Evolutionary conservation across 2,888 invertebrate species (phyloP).

Genomic region (Orthosia cruda): DNA sequence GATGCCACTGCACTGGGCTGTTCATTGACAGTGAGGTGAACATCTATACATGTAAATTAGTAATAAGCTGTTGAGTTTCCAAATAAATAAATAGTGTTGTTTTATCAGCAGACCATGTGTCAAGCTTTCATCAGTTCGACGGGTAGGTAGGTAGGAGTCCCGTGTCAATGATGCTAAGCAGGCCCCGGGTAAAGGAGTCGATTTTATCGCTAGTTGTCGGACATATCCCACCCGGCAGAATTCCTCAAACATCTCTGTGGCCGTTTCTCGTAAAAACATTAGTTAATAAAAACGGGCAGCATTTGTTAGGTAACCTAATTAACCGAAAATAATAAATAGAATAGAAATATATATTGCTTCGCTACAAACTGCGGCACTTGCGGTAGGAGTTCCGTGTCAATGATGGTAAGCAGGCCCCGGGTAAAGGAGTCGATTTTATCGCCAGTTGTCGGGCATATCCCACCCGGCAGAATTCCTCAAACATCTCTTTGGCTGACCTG

Average conservation of each 20-base stretch:
- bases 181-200: not conserved
- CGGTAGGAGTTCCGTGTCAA: no score
- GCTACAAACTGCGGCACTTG: slow-evolving; percentile 34
- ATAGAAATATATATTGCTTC: slow-evolving; percentile 13
- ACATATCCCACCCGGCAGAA: not conserved
- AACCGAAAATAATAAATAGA: slow-evolving; percentile 24
- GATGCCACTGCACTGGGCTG: no score
- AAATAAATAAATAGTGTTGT: no score
- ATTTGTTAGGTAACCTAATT: not conserved
- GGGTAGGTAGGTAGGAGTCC: not conserved
- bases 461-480: not conserved
- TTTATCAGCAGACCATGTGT: not conserved
- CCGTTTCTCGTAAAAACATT: not conserved
- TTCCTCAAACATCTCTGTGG: not conserved
- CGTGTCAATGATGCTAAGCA: no score
- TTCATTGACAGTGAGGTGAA: no score
- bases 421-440: not conserved
- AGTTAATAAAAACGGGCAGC: not conserved
- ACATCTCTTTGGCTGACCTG: not conserved
- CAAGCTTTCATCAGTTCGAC: not conserved
- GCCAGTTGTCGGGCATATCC: not conserved
- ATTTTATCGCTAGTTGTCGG: not conserved
- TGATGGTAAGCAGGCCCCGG: not conserved
- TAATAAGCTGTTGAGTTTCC: no score
- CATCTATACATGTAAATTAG: no score